Base-by-base conservation (phyloP, 2,113 vertebrate species). In the Coregonus clupeaformis region DNA sequence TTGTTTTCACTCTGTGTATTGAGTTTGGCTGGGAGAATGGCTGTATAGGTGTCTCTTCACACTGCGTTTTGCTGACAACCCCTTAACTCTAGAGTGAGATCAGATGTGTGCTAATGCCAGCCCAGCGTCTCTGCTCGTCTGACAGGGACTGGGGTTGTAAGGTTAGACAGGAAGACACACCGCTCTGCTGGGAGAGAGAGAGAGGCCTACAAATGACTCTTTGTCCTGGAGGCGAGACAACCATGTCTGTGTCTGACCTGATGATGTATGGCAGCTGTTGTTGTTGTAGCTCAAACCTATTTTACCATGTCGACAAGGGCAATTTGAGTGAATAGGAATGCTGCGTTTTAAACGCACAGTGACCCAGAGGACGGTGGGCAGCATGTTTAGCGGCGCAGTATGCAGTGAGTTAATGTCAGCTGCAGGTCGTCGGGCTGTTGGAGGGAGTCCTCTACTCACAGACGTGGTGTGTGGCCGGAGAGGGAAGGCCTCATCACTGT, bases 31-130 rank as follows among this genome's bases (percentile, higher is more conserved):
- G 32, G 30, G 32, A 52, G 64, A 69, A 69, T 65, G 22, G 68
- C 73, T 79, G 78, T 84, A 82, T 81, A 72, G 77, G 62, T 89
- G 83, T 84, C 76, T 84, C 76, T 83, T 77, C 73, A 82, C 67
- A 79, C 71, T 77, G 75, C 32, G 73, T 52, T 52, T 16, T 5
- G 49, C 9, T 52, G 49, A 52, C 49, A 52, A 42, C 9, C 36
- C 9, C 36, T 42, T 42, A 11, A 2, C 36, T 42, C 36, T 9
- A 11, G 9, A 42, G 36, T 11, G 36, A 3, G 49, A 18, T 52
- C 49, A 18, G 49, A 52, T 52, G 49, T 52, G 16, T 18, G 12
- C 14, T 5, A 5, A 52, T 52, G 49, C 49, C 3, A 18, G 49
- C 49, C 14, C 49, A 52, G 49, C 16, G 16, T 52, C 14, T 16